These are phyloP conservation scores for Heterohyrax brucei DNA, from an alignment of 2,797 vertebrate species.

Conservation along the genomic window DNA sequence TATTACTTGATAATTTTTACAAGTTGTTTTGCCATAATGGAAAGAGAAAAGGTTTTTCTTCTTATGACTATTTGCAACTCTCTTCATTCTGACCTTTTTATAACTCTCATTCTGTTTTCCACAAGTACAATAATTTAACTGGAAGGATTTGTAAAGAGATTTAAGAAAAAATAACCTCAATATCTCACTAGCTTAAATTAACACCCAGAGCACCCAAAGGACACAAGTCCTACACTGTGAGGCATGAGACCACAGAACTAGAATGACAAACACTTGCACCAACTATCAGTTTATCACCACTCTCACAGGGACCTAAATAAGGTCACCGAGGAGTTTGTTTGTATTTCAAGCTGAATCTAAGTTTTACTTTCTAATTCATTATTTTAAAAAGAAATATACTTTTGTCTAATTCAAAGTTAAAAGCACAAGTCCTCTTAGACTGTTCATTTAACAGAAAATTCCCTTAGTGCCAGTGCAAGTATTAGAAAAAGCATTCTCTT, in stretches of 20 bases:
- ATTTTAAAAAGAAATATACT: neutral
- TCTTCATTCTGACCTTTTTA: constrained; percentile 14
- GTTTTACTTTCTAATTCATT: constrained; percentile 64
- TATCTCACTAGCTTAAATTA: constrained; percentile 72
- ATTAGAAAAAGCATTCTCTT: constrained; percentile 53
- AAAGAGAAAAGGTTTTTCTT: constrained; percentile 73
- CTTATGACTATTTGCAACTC: constrained; percentile 61
- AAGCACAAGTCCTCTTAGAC: neutral
- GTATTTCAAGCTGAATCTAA: constrained; percentile 73
- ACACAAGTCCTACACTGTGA: constrained; percentile 62
- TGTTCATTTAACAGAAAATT: constrained; percentile 57
- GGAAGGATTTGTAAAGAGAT: constrained; percentile 78
- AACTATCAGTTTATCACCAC: constrained; percentile 51
- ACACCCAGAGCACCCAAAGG: constrained; percentile 73
- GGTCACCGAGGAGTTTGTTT: constrained; percentile 64
- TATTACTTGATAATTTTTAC: constrained; percentile 62
- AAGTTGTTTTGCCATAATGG: constrained; percentile 30
- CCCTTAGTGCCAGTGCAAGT: neutral
- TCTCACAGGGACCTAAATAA: constrained; percentile 61
- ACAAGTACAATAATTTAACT: constrained; percentile 69
- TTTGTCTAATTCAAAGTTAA: constrained; percentile 68
- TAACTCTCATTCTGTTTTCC: constrained; percentile 49
- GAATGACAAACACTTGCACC: constrained; percentile 71
- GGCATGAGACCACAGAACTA: constrained; percentile 65
- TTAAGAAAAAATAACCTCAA: constrained; percentile 59